These are phyloP conservation scores for Mohoua ochrocephala DNA, from an alignment of 2,113 vertebrate species.

Conservation along the genomic window DNA sequence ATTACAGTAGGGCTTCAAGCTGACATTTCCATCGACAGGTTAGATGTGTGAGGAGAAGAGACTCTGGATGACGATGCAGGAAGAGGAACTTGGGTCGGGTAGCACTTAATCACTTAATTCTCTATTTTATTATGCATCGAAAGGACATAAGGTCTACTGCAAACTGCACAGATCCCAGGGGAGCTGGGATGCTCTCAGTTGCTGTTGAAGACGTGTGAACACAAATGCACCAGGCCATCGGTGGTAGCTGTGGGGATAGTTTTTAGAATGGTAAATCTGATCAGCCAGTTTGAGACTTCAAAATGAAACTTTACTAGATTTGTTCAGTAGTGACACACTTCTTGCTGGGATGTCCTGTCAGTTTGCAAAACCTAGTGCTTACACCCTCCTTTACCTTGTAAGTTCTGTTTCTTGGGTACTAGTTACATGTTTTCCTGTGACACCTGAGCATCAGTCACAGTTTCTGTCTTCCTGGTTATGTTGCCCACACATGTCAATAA, in stretches of 20 bases:
- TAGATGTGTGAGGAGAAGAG: background rate
- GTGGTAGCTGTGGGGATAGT: background rate
- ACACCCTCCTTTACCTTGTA: background rate
- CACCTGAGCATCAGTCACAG: background rate
- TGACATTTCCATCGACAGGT: background rate
- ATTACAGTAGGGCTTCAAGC: slow-evolving; percentile 12
- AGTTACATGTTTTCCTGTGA: background rate
- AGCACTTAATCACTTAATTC: background rate
- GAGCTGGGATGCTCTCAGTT: background rate
- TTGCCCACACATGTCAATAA: background rate
- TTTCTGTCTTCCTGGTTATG: background rate
- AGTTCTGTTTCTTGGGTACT: background rate
- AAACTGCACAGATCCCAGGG: background rate
- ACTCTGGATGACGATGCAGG: background rate
- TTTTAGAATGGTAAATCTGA: background rate
- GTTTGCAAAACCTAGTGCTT: background rate
- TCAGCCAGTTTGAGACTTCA: background rate
- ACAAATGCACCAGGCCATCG: background rate
- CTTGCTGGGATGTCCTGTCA: background rate
- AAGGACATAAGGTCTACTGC: background rate
- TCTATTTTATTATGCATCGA: background rate
- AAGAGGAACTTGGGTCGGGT: background rate
- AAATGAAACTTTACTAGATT: background rate
- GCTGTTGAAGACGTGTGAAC: background rate
- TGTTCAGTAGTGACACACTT: background rate